Evolutionary conservation across 2,888 invertebrate genomes (phyloP), one percentile per base, ranked within the genome.

Genomic region (Orthosia cruda): DNA sequence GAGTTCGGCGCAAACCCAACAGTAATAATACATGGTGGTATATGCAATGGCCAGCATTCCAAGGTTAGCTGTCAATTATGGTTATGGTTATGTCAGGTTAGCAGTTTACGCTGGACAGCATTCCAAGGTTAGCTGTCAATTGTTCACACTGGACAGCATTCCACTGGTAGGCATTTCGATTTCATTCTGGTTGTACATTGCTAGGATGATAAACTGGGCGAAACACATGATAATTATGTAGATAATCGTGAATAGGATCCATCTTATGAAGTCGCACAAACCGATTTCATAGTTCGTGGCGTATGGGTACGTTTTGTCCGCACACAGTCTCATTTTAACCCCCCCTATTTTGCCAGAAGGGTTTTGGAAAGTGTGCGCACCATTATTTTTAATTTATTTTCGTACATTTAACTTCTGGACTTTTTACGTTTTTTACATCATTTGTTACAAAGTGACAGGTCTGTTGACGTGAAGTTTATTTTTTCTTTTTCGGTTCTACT

Each of bases 91-190:
- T n/a, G n/a, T n/a, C n/a, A n/a, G n/a, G n/a, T n/a, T n/a, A n/a
- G n/a, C n/a, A n/a, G n/a, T n/a, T n/a, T n/a, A n/a, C n/a, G n/a
- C n/a, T n/a, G n/a, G n/a, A 49, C 18, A 94, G 45, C 87, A 95
- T 81, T 0, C 94, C 94, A 2, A 89, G 86, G 55, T 52, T 47
- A 15, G 3, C 11, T 0, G 1, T 78, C 40, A 80, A 18, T 58
- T 52, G 13, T 67, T 71, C 4, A 65, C 67, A 65, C 58, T 83
- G 3, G 89, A 49, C 18, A 94, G 40, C 87, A 95, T 81, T 0
- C 94, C 94, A 2, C 90, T 86, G 55, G 91, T 93, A 0, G 89
- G 85, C 84, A 92, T 90, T 1, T 95, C 93, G 83, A 95, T 75
- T 54, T 94, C 94, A 15, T 86, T 84, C 20, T 93, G 86, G 4